Base-by-base conservation (phyloP, 2,797 vertebrate species). In the Lacerta bilineata region DNA sequence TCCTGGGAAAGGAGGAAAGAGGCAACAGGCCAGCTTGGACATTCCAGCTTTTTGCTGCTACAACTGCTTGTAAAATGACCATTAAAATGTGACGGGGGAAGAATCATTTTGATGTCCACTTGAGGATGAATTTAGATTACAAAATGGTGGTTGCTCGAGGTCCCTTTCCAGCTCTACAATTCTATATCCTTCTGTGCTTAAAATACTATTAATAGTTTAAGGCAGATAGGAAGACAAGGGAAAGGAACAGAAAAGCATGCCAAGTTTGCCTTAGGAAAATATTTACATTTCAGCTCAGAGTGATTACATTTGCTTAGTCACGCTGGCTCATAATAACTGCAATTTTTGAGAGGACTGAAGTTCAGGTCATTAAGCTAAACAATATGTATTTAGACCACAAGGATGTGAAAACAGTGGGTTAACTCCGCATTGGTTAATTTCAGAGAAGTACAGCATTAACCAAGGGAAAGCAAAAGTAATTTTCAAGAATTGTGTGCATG, bases 301-400 rank as follows among this genome's bases (percentile, higher is more conserved):
- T 27, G 86, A 80, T 36, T 85, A 86, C 23, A 78, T 72, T 39
- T 72, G 39, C 69, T 75, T 90, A 83, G 90, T 68, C 36, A 4
- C 71, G 8, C 66, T 72, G 75, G 69, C 39, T 78, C 81, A 55
- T 3, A 66, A 41, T 17, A 69, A 68, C 11, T 69, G 59, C 25
- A 61, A 41, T 29, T 64, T 85, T 83, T 68, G n/a, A 66, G 80
- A 66, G 61, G 5, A 15, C 41, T 41, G 61, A n/a, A 33, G 17
- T 64, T 74, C 10, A 33, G 23, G 43, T 46, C 80, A 68, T 50
- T 77, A 27, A 83, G 64, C 61, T 68, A 64, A 64, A 23, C 23
- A 83, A 69, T 25, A 69, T 33, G 29, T 78, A 77, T 55, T 83
- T 11, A 29, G 81, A 75, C 80, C 87, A 69, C 85, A 85, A 85